Evolutionary conservation across 1,140 invertebrate species (phyloP), one percentile per base, ranked within the genome.

Genomic region (Lethrus apterus): DNA sequence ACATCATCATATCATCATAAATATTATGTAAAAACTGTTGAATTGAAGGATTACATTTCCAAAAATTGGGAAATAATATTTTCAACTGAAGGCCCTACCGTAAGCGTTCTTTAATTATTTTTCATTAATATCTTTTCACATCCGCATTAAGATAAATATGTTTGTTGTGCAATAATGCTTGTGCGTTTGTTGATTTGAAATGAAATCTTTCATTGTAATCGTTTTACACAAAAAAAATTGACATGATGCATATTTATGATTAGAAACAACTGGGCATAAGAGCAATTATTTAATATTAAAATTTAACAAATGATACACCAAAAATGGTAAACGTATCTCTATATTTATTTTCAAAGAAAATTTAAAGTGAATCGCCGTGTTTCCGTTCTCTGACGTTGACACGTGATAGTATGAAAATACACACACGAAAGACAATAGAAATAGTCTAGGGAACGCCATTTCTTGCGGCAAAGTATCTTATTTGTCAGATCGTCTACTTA

Each of bases 281-380:
- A n/a, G n/a, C n/a, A n/a, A n/a, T n/a, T n/a, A n/a, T n/a, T n/a
- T n/a, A n/a, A n/a, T n/a, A n/a, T n/a, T n/a, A n/a, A n/a, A n/a
- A n/a, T n/a, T n/a, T n/a, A n/a, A n/a, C n/a, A n/a, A 38, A 38
- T 38, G 15, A 0, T 26, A 7, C 19, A n/a, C 1, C 18, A 18
- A 4, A 18, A 23, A 38, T 21, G 19, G 24, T 38, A 21, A 18
- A 21, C 23, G 19, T 21, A 38, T n/a, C 9, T 10, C 1, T 19
- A n/a, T n/a, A n/a, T 38, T 18, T 21, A 21, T 38, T 38, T 10
- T 0, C 35, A 38, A 21, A 26, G 32, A 40, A 31, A 40, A 20
- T 42, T 48, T 48, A 48, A 48, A 48, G 46, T 48, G 46, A 35
- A 42, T 24, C 46, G 33, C 36, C 46, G 46, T 48, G 46, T 48